phyloP scores from a whole-genome alignment of 2,797 vertebrate species.

The Sarcoramphus papa region DNA sequence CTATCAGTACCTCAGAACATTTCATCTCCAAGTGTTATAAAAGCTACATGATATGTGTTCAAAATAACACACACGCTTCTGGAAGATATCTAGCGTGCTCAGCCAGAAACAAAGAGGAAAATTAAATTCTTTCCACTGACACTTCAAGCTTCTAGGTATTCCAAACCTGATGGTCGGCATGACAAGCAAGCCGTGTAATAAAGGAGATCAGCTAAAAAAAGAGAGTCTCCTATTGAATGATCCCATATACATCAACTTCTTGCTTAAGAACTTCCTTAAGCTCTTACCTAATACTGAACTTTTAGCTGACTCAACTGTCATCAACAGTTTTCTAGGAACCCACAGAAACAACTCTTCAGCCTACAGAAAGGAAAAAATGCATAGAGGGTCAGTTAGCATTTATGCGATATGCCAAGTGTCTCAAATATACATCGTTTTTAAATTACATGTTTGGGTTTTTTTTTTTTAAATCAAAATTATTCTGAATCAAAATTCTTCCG shows the following conservation, averaged over 20 bases:
- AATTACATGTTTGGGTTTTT: background rate
- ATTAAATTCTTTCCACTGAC: slow-evolving; percentile 3
- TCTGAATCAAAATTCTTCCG: background rate
- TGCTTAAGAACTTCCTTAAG: background rate
- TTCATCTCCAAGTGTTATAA: background rate
- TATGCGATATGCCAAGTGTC: background rate
- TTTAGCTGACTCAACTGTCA: slow-evolving; percentile 97
- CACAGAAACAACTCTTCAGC: slow-evolving; percentile 97
- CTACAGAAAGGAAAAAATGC: slow-evolving; percentile 64
- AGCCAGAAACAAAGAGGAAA: background rate
- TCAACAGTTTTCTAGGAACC: slow-evolving; percentile 94
- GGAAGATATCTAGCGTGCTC: background rate
- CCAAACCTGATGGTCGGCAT: background rate
- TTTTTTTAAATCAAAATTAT: background rate
- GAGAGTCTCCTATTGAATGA: background rate
- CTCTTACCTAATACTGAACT: slow-evolving; percentile 90
- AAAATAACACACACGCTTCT: background rate
- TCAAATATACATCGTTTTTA: background rate
- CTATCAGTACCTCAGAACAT: background rate
- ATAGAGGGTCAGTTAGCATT: background rate
- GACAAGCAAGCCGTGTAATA: background rate
- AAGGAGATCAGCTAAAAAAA: background rate
- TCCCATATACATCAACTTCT: background rate
- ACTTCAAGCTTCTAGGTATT: background rate
- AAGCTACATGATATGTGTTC: background rate